Evolutionary conservation across 35 echinoderm and acorn worm genomes (phyloP), one percentile per base, ranked within the genome.

Genomic region (Hemicentrotus pulcherrimus): DNA sequence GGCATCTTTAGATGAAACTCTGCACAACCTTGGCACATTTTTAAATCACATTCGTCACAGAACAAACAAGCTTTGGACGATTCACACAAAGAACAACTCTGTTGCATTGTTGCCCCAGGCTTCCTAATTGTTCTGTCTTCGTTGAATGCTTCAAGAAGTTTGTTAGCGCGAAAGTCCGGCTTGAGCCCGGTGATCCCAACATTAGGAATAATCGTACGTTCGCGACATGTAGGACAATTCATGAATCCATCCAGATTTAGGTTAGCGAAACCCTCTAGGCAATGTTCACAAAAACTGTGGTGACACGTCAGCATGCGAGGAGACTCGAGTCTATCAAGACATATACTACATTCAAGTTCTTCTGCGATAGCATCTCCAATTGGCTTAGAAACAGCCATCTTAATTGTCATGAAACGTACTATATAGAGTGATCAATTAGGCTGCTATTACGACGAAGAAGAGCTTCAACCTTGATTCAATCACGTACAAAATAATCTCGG

Each of bases 341-440:
- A 93, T 31, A 93, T 58, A 16, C 91, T 47, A 31, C 91, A 93
- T 93, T 50, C 91, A 15, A 93, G 91, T 47, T 93, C 91, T 93
- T 93, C 91, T 58, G 32, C 16, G 30, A 93, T 58, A 13, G 31
- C 91, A 31, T 47, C 91, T 31, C 48, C 91, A 31, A 58, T 46
- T 46, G 16, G 46, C 48, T 93, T 93, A 13, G 91, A 55, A 31
- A 48, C 13, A 32, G 91, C 91, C 91, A 93, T 93, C 11, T 92
- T 92, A 19, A 31, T 41, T 41, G 35, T 41, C 35, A 41, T 41
- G 35, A 41, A 41, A 41, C 35, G 35, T 41, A 41, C 35, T 41
- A 41, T 41, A 41, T 41, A 3, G 35, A 41, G 35, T 41, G 35
- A 41, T 41, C 35, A 41, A 41, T 41, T 41, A 41, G 35, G 3